Evolutionary conservation across 1,140 invertebrate species (phyloP).

Genomic region (Chymomyza costata): DNA sequence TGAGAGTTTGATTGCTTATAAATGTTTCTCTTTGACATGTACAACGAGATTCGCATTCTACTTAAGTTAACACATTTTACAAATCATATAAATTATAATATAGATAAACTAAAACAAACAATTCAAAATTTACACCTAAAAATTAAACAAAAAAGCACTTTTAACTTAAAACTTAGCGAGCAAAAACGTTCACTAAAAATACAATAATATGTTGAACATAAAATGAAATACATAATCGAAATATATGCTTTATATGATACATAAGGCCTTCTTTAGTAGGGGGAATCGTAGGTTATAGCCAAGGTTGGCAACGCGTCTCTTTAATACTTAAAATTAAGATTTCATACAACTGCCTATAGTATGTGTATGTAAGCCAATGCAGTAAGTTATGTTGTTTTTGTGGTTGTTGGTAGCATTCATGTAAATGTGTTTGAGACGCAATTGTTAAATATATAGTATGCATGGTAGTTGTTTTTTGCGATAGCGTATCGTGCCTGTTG

Average conservation of each 20-base stretch:
- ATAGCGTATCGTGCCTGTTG: conserved; percentile 17
- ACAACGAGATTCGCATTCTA: conserved; percentile 60
- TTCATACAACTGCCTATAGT: conserved; percentile 22
- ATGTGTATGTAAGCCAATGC: conserved; percentile 37
- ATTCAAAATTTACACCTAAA: conserved; percentile 64
- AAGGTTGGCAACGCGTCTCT: conserved; percentile 1
- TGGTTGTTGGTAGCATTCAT: conserved; percentile 15
- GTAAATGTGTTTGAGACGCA: conserved; percentile 20
- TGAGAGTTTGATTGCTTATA: not conserved
- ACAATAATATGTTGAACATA: conserved; percentile 54
- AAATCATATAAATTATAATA: conserved; percentile 41
- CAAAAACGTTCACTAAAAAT: conserved; percentile 52
- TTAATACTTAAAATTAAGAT: conserved; percentile 45
- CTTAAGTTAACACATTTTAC: conserved; percentile 46
- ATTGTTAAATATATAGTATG: too few relatives aligned
- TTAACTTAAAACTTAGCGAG: conserved; percentile 49
- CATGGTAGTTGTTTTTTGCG: too few relatives aligned
- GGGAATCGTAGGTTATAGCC: conserved; percentile 12
- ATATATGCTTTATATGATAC: conserved; percentile 69
- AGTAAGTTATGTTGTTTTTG: conserved; percentile 22
- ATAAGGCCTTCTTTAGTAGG: conserved; percentile 58
- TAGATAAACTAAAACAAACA: conserved; percentile 55
- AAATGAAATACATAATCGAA: conserved; percentile 47
- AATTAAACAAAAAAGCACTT: conserved; percentile 44
- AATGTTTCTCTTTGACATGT: conserved; percentile 43